Evolutionary conservation across 2,113 vertebrate genomes (phyloP).

Genomic region (Hippocampus mohnikei): DNA sequence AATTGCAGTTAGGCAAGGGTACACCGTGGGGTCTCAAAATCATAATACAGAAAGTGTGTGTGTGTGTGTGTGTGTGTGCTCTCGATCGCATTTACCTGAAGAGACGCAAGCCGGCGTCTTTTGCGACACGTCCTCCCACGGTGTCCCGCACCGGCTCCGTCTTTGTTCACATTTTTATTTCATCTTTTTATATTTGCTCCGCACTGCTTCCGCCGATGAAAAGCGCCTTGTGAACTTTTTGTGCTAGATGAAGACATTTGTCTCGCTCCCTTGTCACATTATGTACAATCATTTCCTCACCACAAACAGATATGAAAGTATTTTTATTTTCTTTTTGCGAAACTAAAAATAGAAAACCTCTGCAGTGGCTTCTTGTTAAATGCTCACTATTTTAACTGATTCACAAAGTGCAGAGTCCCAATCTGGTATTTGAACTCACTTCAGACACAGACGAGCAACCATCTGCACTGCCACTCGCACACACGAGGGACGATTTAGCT

Average conservation of each 20-base stretch:
- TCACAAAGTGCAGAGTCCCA: background rate
- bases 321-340: no score
- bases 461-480: no score
- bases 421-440: no score
- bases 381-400: background rate
- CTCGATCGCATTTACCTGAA: background rate
- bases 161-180: background rate
- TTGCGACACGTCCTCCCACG: background rate
- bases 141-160: background rate
- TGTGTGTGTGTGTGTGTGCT: background rate
- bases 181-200: background rate
- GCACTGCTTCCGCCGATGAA: background rate
- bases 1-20: background rate
- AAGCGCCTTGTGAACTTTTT: slow-evolving; percentile 1
- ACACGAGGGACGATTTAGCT: no score
- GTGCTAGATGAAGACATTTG: background rate
- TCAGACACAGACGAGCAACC: no score
- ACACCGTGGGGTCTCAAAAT: background rate
- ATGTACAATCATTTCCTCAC: background rate
- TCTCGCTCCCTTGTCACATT: slow-evolving; percentile 4
- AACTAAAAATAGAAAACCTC: background rate
- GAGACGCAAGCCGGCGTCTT: background rate
- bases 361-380: background rate
- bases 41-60: slow-evolving; percentile 31
- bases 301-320: background rate